Percentiles rank a stretch among this genome's conserved stretches.
phyloP scores from a whole-genome alignment of 2,113 vertebrate genomes.

The Ia io region DNA sequence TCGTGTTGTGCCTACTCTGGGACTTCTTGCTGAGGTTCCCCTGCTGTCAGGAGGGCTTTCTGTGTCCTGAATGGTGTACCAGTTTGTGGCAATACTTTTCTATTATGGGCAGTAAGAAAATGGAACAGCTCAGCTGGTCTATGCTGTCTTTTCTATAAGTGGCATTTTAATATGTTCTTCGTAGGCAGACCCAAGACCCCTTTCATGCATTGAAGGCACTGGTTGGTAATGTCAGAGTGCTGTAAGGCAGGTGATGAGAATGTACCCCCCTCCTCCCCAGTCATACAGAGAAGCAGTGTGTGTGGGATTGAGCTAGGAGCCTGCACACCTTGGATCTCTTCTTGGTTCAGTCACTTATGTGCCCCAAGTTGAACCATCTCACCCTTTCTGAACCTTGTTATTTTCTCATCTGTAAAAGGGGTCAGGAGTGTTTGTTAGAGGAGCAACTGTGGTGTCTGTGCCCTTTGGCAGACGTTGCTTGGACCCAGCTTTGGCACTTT shows the following conservation, averaged over 20 bases:
- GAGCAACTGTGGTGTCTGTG: background rate
- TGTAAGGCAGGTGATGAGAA: background rate
- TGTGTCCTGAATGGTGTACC: background rate
- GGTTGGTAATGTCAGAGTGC: background rate
- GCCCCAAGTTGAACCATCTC: background rate
- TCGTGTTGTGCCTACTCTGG: background rate
- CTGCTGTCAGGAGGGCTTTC: background rate
- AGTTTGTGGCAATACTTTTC: background rate
- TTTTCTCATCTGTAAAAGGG: background rate
- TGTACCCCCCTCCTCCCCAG: background rate
- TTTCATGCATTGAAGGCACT: background rate
- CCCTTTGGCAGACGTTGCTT: constrained; percentile 39
- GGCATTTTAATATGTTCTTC: background rate
- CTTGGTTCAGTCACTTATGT: background rate
- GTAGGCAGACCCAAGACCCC: background rate
- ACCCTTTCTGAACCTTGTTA: background rate
- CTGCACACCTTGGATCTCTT: background rate
- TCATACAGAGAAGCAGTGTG: background rate
- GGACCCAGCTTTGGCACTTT: constrained; percentile 22
- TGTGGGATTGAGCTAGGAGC: background rate
- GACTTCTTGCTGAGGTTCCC: background rate
- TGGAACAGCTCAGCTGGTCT: background rate
- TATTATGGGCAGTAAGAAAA: background rate
- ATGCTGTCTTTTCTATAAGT: background rate
- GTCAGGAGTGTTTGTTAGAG: background rate